Evolutionary conservation across 2,797 vertebrate species (phyloP).

Genomic region (Enteromius fasciolatus): DNA sequence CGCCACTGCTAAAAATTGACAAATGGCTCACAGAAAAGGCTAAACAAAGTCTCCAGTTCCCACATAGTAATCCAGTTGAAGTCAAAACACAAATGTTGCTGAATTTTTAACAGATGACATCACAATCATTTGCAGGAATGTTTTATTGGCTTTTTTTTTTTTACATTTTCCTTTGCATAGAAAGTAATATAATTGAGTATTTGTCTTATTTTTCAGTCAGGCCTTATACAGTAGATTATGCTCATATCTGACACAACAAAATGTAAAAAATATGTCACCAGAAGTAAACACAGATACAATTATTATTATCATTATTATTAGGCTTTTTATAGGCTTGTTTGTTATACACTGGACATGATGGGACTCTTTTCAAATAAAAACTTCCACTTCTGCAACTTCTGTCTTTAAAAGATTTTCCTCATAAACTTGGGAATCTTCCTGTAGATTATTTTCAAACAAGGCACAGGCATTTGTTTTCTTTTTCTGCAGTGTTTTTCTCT

Average conservation of each 20-base stretch:
- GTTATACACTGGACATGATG: neutral
- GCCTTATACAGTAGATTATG: neutral
- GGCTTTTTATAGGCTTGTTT: no score
- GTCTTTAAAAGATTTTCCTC: conserved; percentile 30
- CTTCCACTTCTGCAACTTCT: neutral
- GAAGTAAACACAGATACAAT: neutral
- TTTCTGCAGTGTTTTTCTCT: neutral
- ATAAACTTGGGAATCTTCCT: neutral
- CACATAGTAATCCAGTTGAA: neutral
- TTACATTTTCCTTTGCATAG: neutral
- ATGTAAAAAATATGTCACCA: neutral
- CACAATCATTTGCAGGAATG: neutral
- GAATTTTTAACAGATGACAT: neutral
- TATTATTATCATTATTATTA: neutral
- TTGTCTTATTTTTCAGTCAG: neutral
- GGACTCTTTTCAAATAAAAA: neutral
- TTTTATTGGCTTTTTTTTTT: neutral
- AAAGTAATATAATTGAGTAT: neutral
- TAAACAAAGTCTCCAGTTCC: neutral
- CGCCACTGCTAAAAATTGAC: neutral
- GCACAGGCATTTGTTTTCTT: neutral
- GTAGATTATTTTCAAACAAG: neutral
- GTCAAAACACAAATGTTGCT: neutral
- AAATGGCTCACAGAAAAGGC: neutral
- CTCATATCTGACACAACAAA: neutral